Conservation (phyloP, 2,113 vertebrate species). For the Syngnathus floridae region DNA sequence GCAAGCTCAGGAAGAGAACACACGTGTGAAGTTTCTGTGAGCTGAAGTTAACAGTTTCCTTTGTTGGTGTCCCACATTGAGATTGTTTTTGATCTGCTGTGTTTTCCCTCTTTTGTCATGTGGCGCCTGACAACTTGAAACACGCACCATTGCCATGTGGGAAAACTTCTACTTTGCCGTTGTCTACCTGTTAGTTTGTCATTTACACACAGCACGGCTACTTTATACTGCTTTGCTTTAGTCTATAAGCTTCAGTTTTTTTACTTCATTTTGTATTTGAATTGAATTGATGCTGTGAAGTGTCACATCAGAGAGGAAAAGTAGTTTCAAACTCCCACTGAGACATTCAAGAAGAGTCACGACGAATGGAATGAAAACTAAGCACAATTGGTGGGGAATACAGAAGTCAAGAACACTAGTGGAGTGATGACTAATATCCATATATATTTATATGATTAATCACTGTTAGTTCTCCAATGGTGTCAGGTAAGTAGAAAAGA, state of each 20-base stretch:
- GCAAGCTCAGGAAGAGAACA: neutral
- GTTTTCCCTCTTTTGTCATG: conserved; percentile 42
- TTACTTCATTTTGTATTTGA: conserved; percentile 45
- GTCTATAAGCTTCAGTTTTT: conserved; percentile 24
- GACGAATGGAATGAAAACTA: conserved; percentile 1
- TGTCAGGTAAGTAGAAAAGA: neutral
- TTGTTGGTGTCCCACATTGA: conserved; percentile 27
- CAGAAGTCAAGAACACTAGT: neutral
- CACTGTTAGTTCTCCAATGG: neutral
- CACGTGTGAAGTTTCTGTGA: neutral
- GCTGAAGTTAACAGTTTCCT: conserved; percentile 21
- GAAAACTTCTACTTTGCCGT: conserved; percentile 28
- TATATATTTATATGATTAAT: neutral
- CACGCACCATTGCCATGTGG: conserved; percentile 26
- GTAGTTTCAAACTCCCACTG: conserved; percentile 42
- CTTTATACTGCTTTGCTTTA: conserved; percentile 17
- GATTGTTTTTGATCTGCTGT: conserved; percentile 38
- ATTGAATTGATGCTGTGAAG: conserved; percentile 37
- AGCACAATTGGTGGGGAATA: neutral
- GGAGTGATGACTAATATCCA: too few species aligned
- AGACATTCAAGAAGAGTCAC: conserved; percentile 13
- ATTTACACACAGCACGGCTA: neutral
- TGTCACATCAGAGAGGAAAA: conserved; percentile 33
- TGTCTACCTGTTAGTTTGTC: conserved; percentile 24
- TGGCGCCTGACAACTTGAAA: conserved; percentile 46